Base-by-base conservation (phyloP, 2,888 invertebrate species). In the Augochlorella aurata region DNA sequence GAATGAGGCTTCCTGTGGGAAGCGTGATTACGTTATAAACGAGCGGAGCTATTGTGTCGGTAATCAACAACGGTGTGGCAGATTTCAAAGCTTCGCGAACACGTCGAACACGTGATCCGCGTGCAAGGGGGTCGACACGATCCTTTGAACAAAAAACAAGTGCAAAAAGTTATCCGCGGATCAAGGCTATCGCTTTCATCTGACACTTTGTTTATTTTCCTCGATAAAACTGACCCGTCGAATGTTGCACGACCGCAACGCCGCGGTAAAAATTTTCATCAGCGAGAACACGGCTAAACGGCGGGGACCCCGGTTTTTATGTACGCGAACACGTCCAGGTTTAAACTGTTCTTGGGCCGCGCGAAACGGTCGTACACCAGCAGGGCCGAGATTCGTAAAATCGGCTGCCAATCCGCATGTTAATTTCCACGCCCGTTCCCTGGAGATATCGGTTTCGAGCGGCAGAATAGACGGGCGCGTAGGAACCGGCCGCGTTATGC, bases 371-470 rank as follows among this genome's bases (percentile, higher is more conserved):
- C 16, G 21, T 52, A 67, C 38, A 38, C 38, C 52, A 49, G 65
- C 14, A 24, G 29, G 9, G 14, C 49, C 9, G 24, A 69, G 61
- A 72, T 70, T 63, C 54, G 21, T 29, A 66, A 47, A 52, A 58
- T 18, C 50, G 69, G 58, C 50, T 63, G 47, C n/a, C 47, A 77
- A 66, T 29, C 45, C 38, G 8, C 73, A 54, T 69, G 69, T 77
- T 82, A 77, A 77, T 81, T 82, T 77, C 44, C 65, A 21, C 29
- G 54, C 14, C 49, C 47, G 47, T 44, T 77, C 52, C 58, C 66
- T 49, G 63, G 82, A 66, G 66, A 65, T 69, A 50, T 45, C 65
- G 65, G 76, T 72, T 69, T 38, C 21, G 49, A 72, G 50, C 63
- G 12, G 18, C 45, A 38, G 47, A 52, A 54, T 72, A 38, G 38